These are phyloP conservation scores for Echinarachnius parma DNA, from an alignment of 53 echinoderm and acorn worm genomes.

Conservation along the genomic window DNA sequence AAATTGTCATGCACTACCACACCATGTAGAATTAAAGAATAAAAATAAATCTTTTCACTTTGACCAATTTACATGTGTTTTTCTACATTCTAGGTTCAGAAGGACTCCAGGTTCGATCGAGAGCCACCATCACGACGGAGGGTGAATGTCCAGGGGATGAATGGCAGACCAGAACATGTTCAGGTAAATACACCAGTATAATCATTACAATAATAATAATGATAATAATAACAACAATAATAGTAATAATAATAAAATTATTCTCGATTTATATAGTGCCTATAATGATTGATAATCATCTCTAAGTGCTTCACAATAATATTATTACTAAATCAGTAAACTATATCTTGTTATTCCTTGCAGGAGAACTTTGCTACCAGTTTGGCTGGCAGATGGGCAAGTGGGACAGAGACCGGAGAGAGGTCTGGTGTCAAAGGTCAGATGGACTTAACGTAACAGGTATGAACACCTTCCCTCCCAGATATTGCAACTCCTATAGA, in stretches of 20 bases:
- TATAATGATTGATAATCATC: too few relatives aligned
- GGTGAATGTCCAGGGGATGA: constrained; percentile 75
- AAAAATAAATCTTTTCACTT: too few relatives aligned
- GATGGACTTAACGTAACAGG: constrained; percentile 90
- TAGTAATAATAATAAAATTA: too few relatives aligned
- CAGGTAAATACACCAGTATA: constrained; percentile 43
- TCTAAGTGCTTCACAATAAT: too few relatives aligned
- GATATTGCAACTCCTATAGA: too few relatives aligned
- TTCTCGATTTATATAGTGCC: too few relatives aligned
- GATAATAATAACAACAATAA: neutral
- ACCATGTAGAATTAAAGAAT: too few relatives aligned
- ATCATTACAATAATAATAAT: neutral
- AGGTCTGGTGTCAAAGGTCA: constrained; percentile 96
- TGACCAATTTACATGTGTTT: too few relatives aligned
- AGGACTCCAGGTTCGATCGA: constrained; percentile 80
- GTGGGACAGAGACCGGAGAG: constrained; percentile 69
- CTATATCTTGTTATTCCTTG: too few relatives aligned
- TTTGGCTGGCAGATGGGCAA: constrained; percentile 69
- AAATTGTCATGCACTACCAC: too few relatives aligned
- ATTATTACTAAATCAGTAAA: neutral
- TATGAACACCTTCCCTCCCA: constrained; percentile 18
- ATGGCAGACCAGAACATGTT: constrained; percentile 73
- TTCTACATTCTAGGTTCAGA: constrained; percentile 78
- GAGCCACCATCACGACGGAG: constrained; percentile 56
- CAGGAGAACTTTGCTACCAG: constrained; percentile 67